Evolutionary conservation across 1,140 invertebrate species (phyloP).

Genomic region (Chironomus tepperi): DNA sequence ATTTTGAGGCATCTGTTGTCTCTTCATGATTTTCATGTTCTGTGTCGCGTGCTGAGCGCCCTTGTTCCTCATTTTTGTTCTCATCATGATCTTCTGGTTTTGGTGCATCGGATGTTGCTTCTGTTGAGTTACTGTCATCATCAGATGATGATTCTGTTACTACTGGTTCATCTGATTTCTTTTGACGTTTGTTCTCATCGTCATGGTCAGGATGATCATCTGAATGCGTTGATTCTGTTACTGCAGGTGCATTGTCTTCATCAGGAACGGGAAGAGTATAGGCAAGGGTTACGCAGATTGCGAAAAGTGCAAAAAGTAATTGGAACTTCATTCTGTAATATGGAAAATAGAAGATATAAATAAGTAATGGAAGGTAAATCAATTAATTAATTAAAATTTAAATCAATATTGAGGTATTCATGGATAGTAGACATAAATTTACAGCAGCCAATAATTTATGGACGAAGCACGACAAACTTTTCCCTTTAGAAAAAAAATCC

Average conservation of each 20-base stretch:
- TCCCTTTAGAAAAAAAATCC: too few species aligned
- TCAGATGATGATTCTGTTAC: not conserved
- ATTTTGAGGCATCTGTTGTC: not conserved
- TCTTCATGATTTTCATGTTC: not conserved
- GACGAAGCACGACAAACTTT: too few species aligned
- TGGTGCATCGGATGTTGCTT: slow-evolving; percentile 23
- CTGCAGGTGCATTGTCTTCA: slow-evolving; percentile 16
- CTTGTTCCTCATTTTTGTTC: not conserved
- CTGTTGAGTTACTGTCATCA: not conserved
- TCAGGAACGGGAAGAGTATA: slow-evolving; percentile 21
- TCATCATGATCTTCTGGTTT: slow-evolving; percentile 12
- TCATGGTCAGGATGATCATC: slow-evolving; percentile 16
- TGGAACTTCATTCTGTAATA: slow-evolving; percentile 26
- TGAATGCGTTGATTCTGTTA: slow-evolving; percentile 25
- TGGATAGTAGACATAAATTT: too few species aligned
- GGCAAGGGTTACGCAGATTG: not conserved
- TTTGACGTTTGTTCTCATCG: slow-evolving; percentile 24
- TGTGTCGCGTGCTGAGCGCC: not conserved
- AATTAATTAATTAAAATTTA: not conserved
- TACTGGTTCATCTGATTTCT: slow-evolving; percentile 25
- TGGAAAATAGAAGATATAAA: too few species aligned
- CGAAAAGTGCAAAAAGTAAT: slow-evolving; percentile 15
- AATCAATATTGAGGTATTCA: too few species aligned
- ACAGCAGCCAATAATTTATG: too few species aligned
- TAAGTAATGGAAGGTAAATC: not conserved